Conservation (phyloP, 2,888 invertebrate genomes). For the Habrosyne pyritoides region DNA sequence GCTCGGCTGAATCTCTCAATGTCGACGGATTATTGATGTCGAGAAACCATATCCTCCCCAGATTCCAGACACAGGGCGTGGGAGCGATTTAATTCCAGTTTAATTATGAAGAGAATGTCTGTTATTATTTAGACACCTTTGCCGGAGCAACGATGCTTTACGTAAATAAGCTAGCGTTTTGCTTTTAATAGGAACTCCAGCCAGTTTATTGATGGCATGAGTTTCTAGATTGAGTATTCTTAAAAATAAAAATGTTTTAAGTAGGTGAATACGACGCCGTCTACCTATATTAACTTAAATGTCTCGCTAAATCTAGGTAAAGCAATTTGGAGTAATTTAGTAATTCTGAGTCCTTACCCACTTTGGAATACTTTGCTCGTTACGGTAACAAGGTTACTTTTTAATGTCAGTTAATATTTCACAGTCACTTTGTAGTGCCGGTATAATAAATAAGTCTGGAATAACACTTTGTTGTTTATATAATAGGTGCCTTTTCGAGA, state of each 20-base stretch:
- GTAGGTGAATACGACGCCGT: too few relatives aligned
- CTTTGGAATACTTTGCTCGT: neutral
- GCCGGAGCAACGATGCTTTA: neutral
- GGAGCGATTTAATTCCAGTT: conserved; percentile 39
- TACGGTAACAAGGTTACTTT: neutral
- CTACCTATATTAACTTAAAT: too few relatives aligned
- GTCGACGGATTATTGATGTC: conserved; percentile 45
- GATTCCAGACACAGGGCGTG: conserved; percentile 31
- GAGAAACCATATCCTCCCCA: conserved; percentile 32
- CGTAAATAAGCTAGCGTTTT: neutral
- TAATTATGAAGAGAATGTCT: conserved; percentile 35
- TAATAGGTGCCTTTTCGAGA: neutral
- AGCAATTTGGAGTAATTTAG: neutral
- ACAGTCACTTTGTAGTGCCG: neutral
- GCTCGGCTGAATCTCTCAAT: conserved; percentile 26
- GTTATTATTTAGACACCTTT: conserved; percentile 25
- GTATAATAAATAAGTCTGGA: neutral
- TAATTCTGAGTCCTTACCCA: neutral
- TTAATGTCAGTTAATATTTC: neutral
- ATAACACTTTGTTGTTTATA: neutral
- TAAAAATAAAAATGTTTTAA: too few relatives aligned
- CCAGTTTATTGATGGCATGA: too few relatives aligned
- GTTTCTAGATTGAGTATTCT: too few relatives aligned
- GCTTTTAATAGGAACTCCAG: neutral
- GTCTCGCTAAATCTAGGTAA: conserved; percentile 14